These are phyloP conservation scores for Epistrophe grossulariae DNA, from an alignment of 2,888 invertebrate species.

Conservation along the genomic window DNA sequence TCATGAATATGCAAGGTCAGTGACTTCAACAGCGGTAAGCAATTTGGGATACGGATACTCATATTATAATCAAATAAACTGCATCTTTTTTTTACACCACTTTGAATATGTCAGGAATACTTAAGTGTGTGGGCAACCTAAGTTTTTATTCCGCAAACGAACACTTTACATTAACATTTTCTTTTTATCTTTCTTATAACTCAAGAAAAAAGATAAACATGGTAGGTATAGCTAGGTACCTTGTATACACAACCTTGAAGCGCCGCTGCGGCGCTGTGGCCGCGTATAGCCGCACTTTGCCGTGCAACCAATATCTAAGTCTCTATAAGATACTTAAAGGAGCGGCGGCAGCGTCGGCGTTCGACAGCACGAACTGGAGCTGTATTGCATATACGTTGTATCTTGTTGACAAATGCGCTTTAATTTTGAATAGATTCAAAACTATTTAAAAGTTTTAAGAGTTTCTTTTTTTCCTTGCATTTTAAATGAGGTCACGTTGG, in stretches of 20 bases:
- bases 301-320: background rate
- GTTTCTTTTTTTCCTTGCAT: background rate
- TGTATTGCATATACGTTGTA: conserved; percentile 4
- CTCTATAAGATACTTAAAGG: conserved; percentile 25
- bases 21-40: background rate
- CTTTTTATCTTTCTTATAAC: conserved; percentile 42
- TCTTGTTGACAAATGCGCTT: conserved; percentile 52
- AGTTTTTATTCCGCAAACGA: conserved; percentile 44
- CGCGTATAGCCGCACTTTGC: conserved; percentile 3
- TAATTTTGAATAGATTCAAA: conserved; percentile 50
- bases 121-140: conserved; percentile 31
- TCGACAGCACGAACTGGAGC: conserved; percentile 27
- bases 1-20: background rate
- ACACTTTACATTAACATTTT: conserved; percentile 44
- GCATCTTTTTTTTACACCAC: background rate
- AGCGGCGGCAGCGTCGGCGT: conserved; percentile 36
- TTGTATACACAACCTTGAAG: conserved; percentile 37
- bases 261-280: background rate
- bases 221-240: conserved; percentile 2
- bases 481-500: conserved; percentile 52
- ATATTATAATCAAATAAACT: conserved; percentile 21
- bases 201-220: conserved; percentile 49
- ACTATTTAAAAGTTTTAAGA: conserved; percentile 32
- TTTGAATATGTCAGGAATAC: conserved; percentile 19
- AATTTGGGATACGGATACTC: background rate